Base-by-base conservation (phyloP, 2,888 invertebrate species). In the Yponomeuta malinellus region DNA sequence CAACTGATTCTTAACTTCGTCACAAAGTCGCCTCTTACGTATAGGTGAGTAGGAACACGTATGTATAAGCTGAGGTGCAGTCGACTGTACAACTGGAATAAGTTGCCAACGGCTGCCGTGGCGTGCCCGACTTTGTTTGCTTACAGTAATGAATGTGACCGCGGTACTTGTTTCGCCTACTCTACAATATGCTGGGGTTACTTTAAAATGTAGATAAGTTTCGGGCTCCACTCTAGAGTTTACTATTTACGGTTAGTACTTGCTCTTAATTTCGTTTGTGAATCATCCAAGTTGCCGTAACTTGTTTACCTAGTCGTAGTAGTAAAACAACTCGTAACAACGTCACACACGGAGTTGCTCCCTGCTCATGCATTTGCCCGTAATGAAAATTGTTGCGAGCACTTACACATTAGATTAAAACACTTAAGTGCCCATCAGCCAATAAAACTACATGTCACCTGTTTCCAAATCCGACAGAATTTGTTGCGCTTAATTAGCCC, bases 201-300 rank as follows among this genome's bases (percentile, higher is more conserved):
- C 52, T 59, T 59, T 59, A 59, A 59, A 59, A 59, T 59, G 52
- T 59, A 59, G 52, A 59, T 59, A 59, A 59, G 52, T 59, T 59
- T 59, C 65, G 29, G 65, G 33, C 65, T 65, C 29, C 65, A 33
- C 31, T 33, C 31, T 31, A 65, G 65, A 65, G 65, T 65, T 65
- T 33, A 33, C 33, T 65, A 10, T 31, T 31, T 65, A 65, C 33
- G 15, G 65, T 12, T 9, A 6, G 65, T 29, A 12, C 31, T 65
- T 33, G 29, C 31, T 65, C 65, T 31, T 31, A 31, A 65, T 31
- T 31, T 65, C 33, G 29, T 31, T 65, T 65, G 31, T 65, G 12
- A 65, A 65, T 33, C 31, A 65, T 65, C 65, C 10, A 65, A 65
- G 65, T 59, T 59, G 15, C 52, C 15, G 1, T 59, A 59, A 59